Evolutionary conservation across 2,888 invertebrate genomes (phyloP), one percentile per base, ranked within the genome.

Genomic region (Dicranocentrus wangi): DNA sequence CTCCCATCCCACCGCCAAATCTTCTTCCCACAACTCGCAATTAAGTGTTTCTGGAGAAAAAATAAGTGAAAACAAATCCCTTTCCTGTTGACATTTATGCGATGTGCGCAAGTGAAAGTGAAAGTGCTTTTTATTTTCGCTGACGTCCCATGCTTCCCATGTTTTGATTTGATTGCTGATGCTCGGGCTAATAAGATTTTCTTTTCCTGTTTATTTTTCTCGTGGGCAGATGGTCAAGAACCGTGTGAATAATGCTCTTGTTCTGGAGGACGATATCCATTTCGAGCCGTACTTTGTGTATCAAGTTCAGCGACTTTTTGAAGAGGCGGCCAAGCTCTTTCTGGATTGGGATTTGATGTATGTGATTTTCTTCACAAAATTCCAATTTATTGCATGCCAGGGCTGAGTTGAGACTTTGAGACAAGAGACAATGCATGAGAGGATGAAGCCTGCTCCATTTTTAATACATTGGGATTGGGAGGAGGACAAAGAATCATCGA

Each of bases 211-310:
- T 28, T 61, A 10, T 23, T 17, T 2, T 23, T 23, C 5, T 61
- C 32, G 32, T 58, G 63, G 87, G 58, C 88, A 93, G 92, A 92
- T 94, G 61, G 90, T 93, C 5, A 89, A 91, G 39, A 90, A 91
- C 25, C 89, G 89, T 15, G 90, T 92, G 78, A 88, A 91, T n/a
- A 91, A 90, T 78, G 91, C 94, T 0, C 89, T 98, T 84, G 91
- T 99, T 0, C 90, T 99, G 53, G 99, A 99, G 88, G 99, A 99
- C 88, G 99, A 99, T 88, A 93, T 98, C 42, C 92, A 95, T 78
- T 99, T 99, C 89, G 94, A 94, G 87, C 93, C 96, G 0, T 95
- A 93, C 88, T 99, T 99, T 88, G 90, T 92, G 0, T 89, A 90
- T 68, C 93, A 93, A 87, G 90, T 95, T 42, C 87, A 89, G 21